Percentiles rank a stretch among this genome's conserved stretches.
These are phyloP conservation scores for Antidorcas marsupialis DNA, from an alignment of 2,113 vertebrate genomes.

Conservation along the genomic window DNA sequence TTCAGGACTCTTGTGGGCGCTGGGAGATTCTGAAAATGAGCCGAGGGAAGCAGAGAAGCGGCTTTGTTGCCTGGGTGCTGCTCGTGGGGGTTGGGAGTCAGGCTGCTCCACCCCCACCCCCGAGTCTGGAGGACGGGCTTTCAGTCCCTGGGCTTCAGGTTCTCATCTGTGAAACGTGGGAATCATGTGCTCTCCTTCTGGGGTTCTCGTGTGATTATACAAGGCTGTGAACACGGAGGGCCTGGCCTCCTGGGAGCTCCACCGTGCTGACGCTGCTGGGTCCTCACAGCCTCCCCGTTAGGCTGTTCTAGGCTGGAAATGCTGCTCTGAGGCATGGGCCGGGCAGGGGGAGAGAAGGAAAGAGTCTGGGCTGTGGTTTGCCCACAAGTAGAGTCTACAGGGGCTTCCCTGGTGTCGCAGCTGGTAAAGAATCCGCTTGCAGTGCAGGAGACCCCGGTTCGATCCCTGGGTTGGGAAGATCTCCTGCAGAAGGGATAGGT, in stretches of 20 bases:
- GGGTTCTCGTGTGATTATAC: neutral
- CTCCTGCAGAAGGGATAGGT: neutral
- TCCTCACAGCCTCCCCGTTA: fast-evolving
- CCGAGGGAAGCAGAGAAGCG: fast-evolving
- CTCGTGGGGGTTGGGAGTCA: neutral
- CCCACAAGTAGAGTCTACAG: neutral
- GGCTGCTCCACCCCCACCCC: neutral
- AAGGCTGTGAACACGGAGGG: neutral
- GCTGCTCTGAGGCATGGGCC: neutral
- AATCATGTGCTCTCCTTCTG: neutral
- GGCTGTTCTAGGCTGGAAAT: neutral
- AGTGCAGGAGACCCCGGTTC: fast-evolving
- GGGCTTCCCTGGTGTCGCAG: neutral
- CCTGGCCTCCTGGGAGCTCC: neutral
- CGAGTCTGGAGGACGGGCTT: fast-evolving
- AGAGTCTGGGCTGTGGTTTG: fast-evolving
- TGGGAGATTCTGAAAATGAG: neutral
- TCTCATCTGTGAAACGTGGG: neutral
- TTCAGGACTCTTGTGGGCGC: fast-evolving
- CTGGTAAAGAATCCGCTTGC: neutral
- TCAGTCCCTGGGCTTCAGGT: neutral
- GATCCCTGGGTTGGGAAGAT: neutral
- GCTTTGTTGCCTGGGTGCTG: neutral
- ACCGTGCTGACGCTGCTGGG: fast-evolving
- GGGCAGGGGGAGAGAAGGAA: fast-evolving